Percentiles rank a stretch among this genome's conserved stretches.
Conservation (phyloP, 2,888 invertebrate genomes). For the Cephus rjabovi region DNA sequence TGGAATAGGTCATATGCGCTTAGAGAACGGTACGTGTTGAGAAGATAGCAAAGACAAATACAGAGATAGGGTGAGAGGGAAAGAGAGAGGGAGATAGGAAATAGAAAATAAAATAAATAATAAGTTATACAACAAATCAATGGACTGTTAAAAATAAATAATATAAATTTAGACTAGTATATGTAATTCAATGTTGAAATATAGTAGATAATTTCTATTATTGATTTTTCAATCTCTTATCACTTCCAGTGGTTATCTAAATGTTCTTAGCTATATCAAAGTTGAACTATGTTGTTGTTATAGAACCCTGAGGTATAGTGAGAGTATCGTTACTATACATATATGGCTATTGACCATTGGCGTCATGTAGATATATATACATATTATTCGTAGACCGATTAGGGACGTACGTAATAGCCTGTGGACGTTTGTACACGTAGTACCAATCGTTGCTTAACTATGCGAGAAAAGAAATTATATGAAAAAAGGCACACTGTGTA, state of each 20-base stretch:
- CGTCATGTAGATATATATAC: slow-evolving; percentile 21
- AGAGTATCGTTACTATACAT: too few relatives aligned
- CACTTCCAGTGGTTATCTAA: not conserved
- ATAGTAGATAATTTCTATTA: not conserved
- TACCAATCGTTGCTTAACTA: not conserved
- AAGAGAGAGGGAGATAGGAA: too few relatives aligned
- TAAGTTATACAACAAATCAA: not conserved
- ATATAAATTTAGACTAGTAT: not conserved
- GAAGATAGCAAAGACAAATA: not conserved
- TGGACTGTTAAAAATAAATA: not conserved
- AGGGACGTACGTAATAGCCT: not conserved
- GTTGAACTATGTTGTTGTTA: too few relatives aligned
- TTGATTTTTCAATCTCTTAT: not conserved
- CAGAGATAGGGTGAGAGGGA: not conserved
- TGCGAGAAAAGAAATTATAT: not conserved
- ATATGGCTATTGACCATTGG: slow-evolving; percentile 12
- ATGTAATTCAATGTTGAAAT: not conserved
- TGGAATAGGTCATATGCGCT: not conserved
- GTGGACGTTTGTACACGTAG: not conserved
- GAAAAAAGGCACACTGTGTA: not conserved
- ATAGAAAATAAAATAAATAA: not conserved
- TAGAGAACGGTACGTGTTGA: not conserved
- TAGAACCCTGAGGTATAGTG: too few relatives aligned
- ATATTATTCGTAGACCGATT: not conserved
- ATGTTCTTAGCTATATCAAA: not conserved